Conservation (phyloP, 2,797 vertebrate species). For the Diplodus puntazzo region DNA sequence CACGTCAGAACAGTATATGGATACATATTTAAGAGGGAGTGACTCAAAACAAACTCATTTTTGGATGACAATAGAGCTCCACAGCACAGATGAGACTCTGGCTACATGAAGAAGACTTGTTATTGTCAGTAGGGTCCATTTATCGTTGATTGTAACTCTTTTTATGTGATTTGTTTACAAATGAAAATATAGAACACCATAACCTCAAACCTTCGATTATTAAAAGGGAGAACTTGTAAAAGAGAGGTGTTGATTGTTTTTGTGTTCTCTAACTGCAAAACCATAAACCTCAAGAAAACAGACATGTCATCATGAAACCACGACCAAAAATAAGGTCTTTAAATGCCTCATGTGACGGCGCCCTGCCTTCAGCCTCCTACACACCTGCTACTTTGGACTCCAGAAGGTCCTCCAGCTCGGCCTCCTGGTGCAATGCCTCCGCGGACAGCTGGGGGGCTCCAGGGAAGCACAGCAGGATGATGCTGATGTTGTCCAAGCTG, state of each 20-base stretch:
- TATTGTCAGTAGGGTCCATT: neutral
- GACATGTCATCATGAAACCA: neutral
- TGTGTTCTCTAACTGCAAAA: no score
- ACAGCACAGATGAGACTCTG: neutral
- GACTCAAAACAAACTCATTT: conserved; percentile 2
- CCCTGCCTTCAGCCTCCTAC: conserved; percentile 3
- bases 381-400: conserved; percentile 88
- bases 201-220: no score
- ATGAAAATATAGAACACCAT: neutral
- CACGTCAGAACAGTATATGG: neutral
- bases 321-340: neutral
- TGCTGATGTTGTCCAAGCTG: conserved; percentile 91
- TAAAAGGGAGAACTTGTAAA: neutral
- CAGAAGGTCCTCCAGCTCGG: conserved; percentile 84
- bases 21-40: neutral
- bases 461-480: conserved; percentile 89
- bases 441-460: conserved; percentile 87
- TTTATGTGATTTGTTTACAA: neutral
- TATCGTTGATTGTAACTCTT: neutral
- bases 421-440: conserved; percentile 87
- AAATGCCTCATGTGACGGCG: neutral
- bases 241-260: neutral
- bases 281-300: neutral
- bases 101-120: neutral
- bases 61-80: neutral